Evolutionary conservation across 2,888 invertebrate genomes (phyloP), one percentile per base, ranked within the genome.

Genomic region (Altica lythri): DNA sequence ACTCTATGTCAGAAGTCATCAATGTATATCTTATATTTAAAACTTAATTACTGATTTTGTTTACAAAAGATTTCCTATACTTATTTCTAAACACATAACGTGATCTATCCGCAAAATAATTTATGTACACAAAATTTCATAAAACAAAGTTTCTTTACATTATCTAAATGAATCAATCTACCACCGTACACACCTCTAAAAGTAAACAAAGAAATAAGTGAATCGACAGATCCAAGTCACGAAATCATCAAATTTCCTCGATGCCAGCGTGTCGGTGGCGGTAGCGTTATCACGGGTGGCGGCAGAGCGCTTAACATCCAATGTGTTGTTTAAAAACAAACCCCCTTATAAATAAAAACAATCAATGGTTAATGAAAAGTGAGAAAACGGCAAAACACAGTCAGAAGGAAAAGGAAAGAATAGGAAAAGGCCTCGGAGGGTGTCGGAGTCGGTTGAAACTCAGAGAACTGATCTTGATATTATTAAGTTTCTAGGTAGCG

Each of bases 331-430:
- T 25, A 37, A 22, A 25, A 35, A 46, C 35, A 46, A 46, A 35
- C 46, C 35, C 25, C 16, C 22, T 38, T 47, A 25, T 37, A 38
- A 29, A 47, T 38, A 47, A 29, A 47, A 47, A 29, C 47, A 45
- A 45, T 45, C 45, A 45, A 45, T 45, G 37, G 27, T 47, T 37
- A 37, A 47, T 38, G 38, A 47, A 47, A 47, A 47, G 47, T 37
- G 18, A 38, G n/a, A n/a, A n/a, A n/a, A n/a, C n/a, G n/a, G n/a
- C n/a, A n/a, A n/a, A n/a, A n/a, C 37, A 38, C 13, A 37, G 47
- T n/a, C 6, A 27, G 27, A 47, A 29, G 38, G 17, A 13, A 25
- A n/a, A 18, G 9, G 9, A 29, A 29, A 38, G 32, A 14, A 17
- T 32, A 25, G 40, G 22, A 40, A 25, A 22, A 22, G 10, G 40